Conservation (phyloP, 2,113 vertebrate species). For the human region GRCh38 chr4:148881501-148882000, state of each 20-base stretch:
- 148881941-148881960: background rate
- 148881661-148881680: background rate
- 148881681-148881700: background rate
- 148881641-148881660: background rate
- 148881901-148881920: background rate
- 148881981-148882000: conserved; percentile 27
- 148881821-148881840: background rate
- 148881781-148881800: background rate
- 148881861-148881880: background rate
- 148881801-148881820: background rate
- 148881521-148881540: background rate
- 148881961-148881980: conserved; percentile 52
- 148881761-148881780: background rate
- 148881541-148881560: background rate
- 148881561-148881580: background rate
- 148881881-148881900: conserved; percentile 1
- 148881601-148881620: background rate
- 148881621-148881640: background rate
- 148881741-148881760: background rate
- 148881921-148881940: background rate
- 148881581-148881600: background rate
- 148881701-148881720: background rate
- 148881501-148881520: background rate
- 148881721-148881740: too few species aligned
- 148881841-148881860: background rate